These are phyloP conservation scores for Nannoperca obscura DNA, from an alignment of 2,797 vertebrate species.

Conservation along the genomic window DNA sequence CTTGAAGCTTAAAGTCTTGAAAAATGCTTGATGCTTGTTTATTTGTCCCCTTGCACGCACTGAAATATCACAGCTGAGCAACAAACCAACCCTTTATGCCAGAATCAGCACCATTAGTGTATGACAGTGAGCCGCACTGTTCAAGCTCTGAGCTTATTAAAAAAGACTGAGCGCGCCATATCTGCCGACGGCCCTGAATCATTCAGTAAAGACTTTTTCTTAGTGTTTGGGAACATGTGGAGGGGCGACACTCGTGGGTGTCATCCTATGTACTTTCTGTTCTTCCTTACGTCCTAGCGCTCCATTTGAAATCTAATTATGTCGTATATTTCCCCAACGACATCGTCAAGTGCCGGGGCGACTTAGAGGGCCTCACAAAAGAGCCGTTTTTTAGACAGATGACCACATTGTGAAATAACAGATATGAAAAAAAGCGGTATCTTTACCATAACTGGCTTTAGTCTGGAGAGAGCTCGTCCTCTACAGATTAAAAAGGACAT, in stretches of 20 bases:
- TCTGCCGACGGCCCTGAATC: constrained; percentile 47
- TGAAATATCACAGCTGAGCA: constrained; percentile 46
- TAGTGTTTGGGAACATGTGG: constrained; percentile 35
- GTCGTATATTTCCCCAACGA: constrained; percentile 38
- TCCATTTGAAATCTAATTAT: constrained; percentile 52
- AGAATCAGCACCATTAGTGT: constrained; percentile 60
- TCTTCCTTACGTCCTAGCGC: constrained; percentile 21
- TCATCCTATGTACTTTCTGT: constrained; percentile 33
- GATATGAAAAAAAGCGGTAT: background rate
- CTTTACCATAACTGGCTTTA: background rate
- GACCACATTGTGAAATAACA: background rate
- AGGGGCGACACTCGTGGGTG: constrained; percentile 31
- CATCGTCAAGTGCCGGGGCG: constrained; percentile 12
- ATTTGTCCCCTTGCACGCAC: constrained; percentile 39
- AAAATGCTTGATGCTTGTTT: constrained; percentile 52
- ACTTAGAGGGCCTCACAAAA: constrained; percentile 22
- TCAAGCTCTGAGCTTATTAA: constrained; percentile 68
- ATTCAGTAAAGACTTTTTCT: constrained; percentile 34
- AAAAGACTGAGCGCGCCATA: constrained; percentile 54
- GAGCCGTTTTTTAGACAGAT: constrained; percentile 13
- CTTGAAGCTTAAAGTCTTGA: constrained; percentile 35
- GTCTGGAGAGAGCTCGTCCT: background rate
- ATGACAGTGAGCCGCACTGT: constrained; percentile 27
- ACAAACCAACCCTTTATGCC: constrained; percentile 56
- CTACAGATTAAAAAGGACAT: background rate